Evolutionary conservation across 2,888 invertebrate species (phyloP), one percentile per base, ranked within the genome.

Genomic region (Lasioglossum pauxillum): DNA sequence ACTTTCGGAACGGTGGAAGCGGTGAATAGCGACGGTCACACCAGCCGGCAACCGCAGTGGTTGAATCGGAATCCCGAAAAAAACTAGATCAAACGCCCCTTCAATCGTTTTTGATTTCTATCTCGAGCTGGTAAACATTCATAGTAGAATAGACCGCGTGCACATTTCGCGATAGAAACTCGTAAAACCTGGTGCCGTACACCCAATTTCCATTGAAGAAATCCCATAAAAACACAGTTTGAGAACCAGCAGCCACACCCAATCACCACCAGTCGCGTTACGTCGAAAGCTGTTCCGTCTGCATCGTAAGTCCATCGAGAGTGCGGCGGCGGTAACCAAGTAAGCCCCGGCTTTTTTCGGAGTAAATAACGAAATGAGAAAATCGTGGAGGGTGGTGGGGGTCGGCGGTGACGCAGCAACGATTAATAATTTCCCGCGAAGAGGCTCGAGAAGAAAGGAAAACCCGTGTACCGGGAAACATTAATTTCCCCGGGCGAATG

Each of bases 401-500:
- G 38, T 27, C 8, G 64, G 35, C 35, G 12, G n/a, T 35, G 71
- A 73, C 49, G 71, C 49, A 5, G n/a, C 14, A n/a, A n/a, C 82
- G 75, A 78, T 82, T 83, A 83, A 84, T 78, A 83, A 83, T 84
- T 78, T 23, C 60, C 53, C 64, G 7, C 31, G 53, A 67, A 67
- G 76, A 76, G 35, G 44, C 49, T 5, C 44, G 16, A 2, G 35
- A 71, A 72, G 75, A 75, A 73, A 67, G 71, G 64, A 27, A 71
- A 82, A 75, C 74, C 60, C 72, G 41, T 76, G 71, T 83, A 72
- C 71, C 71, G 44, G 14, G 53, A 16, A 75, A 75, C 81, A 78
- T 81, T 86, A 86, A 78, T 86, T 86, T 76, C 44, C 23, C 35
- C 44, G n/a, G 60, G 49, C 38, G 86, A 85, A 81, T 81, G 86